A percentile compares a stretch with the other conserved stretches of the same genome.
Conservation (phyloP, 2,888 invertebrate species). For the Dioctria rufipes region DNA sequence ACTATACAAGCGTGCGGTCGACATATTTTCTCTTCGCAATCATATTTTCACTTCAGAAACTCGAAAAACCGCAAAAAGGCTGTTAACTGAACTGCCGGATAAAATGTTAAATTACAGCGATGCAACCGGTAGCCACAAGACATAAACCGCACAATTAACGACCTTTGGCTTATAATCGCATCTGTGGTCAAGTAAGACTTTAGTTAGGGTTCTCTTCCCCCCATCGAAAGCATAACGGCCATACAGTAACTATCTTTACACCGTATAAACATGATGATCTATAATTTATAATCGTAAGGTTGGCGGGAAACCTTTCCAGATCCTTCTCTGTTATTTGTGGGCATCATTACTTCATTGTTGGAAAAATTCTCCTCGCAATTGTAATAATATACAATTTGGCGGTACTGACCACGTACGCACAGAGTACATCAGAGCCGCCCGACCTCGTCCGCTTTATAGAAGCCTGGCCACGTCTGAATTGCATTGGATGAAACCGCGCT, state of each 20-base stretch:
- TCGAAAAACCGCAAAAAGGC: conserved; percentile 43
- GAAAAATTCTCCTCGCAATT: conserved; percentile 28
- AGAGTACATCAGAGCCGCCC: neutral
- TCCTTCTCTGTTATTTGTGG: conserved; percentile 41
- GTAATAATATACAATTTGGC: conserved; percentile 52
- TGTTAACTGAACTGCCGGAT: conserved; percentile 42
- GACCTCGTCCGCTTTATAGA: too few relatives aligned
- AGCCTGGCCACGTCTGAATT: conserved; percentile 1
- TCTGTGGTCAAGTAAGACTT: conserved; percentile 42
- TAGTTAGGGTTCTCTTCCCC: conserved; percentile 22
- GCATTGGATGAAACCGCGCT: neutral
- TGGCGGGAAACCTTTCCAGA: conserved; percentile 30
- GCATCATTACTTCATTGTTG: conserved; percentile 51
- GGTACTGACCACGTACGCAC: conserved; percentile 37
- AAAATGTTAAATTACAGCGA: conserved; percentile 32
- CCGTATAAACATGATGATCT: conserved; percentile 42
- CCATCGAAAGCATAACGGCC: neutral
- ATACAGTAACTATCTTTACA: conserved; percentile 33
- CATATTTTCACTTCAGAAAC: conserved; percentile 2
- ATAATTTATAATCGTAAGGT: conserved; percentile 51
- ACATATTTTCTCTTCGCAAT: neutral
- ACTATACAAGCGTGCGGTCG: neutral
- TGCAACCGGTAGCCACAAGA: conserved; percentile 44
- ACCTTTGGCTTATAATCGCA: conserved; percentile 54
- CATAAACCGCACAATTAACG: conserved; percentile 53